These are phyloP conservation scores for Pectinophora gossypiella DNA, from an alignment of 1,140 invertebrate genomes.

Conservation along the genomic window DNA sequence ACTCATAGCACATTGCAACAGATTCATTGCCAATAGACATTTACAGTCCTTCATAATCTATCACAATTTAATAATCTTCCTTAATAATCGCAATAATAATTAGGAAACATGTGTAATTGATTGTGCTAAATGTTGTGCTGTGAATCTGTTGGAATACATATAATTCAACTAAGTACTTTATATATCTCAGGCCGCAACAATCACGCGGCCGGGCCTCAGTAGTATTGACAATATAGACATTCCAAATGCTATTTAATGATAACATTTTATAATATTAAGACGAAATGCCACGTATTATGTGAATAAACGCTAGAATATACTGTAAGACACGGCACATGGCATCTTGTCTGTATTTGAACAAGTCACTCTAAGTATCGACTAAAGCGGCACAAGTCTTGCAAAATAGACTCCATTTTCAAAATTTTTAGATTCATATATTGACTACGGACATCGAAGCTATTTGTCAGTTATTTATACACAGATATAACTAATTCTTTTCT, in stretches of 20 bases:
- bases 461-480: too few species aligned
- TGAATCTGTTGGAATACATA: slow-evolving; percentile 28
- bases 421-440: too few species aligned
- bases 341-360: not conserved
- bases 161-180: slow-evolving; percentile 22
- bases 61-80: not conserved
- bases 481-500: too few species aligned
- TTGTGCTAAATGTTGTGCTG: slow-evolving; percentile 1
- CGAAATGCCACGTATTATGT: slow-evolving; percentile 31
- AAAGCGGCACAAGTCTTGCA: too few species aligned
- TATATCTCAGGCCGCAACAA: slow-evolving; percentile 21
- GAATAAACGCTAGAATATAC: slow-evolving; percentile 32
- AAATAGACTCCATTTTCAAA: too few species aligned
- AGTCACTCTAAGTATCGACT: too few species aligned
- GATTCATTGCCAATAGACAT: slow-evolving; percentile 21
- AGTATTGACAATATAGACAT: slow-evolving; percentile 56
- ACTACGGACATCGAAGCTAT: too few species aligned
- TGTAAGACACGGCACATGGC: not conserved
- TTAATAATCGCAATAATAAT: not conserved
- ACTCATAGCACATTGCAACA: slow-evolving; percentile 27
- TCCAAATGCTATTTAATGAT: slow-evolving; percentile 36
- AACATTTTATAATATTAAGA: slow-evolving; percentile 40
- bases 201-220: slow-evolving; percentile 33
- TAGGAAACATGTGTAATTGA: not conserved
- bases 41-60: not conserved